Base-by-base conservation (phyloP, 2,888 invertebrate genomes). In the Calliopum simillimum region DNA sequence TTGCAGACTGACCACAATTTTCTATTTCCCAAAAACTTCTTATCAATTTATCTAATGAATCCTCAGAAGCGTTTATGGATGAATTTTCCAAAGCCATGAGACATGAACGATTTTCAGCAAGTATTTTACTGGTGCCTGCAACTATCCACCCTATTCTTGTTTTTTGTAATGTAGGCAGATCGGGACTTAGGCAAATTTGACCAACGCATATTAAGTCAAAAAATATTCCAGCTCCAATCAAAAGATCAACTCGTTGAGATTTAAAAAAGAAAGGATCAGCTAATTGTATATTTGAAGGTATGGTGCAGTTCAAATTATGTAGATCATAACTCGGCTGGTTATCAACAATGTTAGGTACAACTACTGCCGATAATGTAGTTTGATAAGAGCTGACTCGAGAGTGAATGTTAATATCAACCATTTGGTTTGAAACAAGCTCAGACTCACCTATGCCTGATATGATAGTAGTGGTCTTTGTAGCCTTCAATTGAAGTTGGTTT, bases 71-170 rank as follows among this genome's bases (percentile, higher is more conserved):
- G 11, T 44, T 55, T n/a, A 19, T 12, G 4, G 23, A 1, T 16
- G 19, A 65, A 3, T 41, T 25, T 1, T 25, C 61, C 47, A 41
- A n/a, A 43, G n/a, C 56, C 56, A n/a, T 33, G 5, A 67, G 55
- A 44, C 55, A 61, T 19, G n/a, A 65, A 4, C 23, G 23, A 16
- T 68, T 68, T n/a, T 46, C 14, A 21, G 21, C 3, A 16, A 12
- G 49, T 11, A 23, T 25, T 23, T 65, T 51, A 2, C 65, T 56
- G 49, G 66, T 68, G 6, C 73, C 76, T n/a, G 68, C 63, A 8
- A 74, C 71, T 41, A 74, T 61, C 73, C 73, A 76, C 6, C 73
- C 75, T 21, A 75, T 66, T 44, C 44, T 33, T 2, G 74, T 73
- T 25, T 75, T 73, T 71, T 73, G 74, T 11, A 75, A 41, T 14